Evolutionary conservation across 2,797 vertebrate species (phyloP).

Genomic region (Morelia viridis): DNA sequence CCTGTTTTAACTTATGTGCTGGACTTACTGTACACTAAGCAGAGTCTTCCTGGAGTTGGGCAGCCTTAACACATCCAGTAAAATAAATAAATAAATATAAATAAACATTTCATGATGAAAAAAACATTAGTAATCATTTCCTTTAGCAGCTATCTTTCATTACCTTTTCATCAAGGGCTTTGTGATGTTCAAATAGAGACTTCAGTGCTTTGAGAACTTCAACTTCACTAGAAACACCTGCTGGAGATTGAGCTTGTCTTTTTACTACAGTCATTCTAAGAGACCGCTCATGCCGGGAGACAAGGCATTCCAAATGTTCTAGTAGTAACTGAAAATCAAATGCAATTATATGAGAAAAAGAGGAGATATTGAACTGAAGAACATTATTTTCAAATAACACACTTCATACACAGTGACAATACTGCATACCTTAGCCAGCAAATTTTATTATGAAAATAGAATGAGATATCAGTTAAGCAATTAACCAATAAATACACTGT

Average conservation of each 20-base stretch:
- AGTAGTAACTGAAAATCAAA: conserved; percentile 81
- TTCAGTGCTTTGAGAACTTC: conserved; percentile 98
- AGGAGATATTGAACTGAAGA: not conserved
- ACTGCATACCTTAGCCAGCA: not conserved
- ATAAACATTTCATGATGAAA: not conserved
- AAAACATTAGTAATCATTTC: not conserved
- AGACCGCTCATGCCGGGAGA: conserved; percentile 93
- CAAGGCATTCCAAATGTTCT: conserved; percentile 95
- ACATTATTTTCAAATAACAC: conserved; percentile 9
- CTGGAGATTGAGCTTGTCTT: conserved; percentile 94
- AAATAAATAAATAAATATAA: not conserved
- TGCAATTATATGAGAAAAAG: not conserved
- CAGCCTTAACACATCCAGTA: not conserved
- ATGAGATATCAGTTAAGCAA: no score
- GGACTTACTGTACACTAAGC: not conserved
- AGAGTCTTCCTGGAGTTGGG: not conserved
- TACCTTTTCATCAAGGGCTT: conserved; percentile 98
- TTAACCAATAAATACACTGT: no score
- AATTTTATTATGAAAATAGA: no score
- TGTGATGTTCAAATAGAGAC: conserved; percentile 96
- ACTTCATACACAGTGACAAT: not conserved
- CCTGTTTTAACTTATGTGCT: not conserved
- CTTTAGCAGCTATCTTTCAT: not conserved
- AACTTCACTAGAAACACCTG: conserved; percentile 96
- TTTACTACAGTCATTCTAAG: conserved; percentile 98